phyloP scores from a whole-genome alignment of 2,888 invertebrate genomes.

The Caenorhabditis afra region DNA sequence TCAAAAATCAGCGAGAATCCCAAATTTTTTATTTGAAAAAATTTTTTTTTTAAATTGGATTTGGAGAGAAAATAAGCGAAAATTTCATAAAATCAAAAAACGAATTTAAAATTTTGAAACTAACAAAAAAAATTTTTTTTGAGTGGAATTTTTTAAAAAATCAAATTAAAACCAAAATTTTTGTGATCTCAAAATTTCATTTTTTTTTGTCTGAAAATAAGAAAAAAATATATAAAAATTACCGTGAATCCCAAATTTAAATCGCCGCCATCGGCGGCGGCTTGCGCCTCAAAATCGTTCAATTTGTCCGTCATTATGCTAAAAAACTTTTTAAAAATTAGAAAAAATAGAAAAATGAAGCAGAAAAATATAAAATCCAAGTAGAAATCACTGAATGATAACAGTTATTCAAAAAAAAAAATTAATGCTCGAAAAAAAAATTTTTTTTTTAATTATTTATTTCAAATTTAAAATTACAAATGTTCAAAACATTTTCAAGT shows the following conservation, averaged over 20 bases:
- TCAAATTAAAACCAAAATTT: no score
- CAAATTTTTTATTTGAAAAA: no score
- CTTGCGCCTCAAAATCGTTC: constrained; percentile 47
- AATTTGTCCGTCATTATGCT: constrained; percentile 21
- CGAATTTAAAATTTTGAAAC: not conserved
- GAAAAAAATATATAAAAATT: not conserved
- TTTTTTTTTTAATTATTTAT: not conserved
- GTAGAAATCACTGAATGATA: not conserved
- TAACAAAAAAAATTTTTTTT: no score
- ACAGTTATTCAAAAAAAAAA: constrained; percentile 3
- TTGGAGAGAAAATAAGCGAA: no score
- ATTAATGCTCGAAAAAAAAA: not conserved
- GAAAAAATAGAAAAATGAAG: not conserved
- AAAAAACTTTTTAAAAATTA: constrained; percentile 1
- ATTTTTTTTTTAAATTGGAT: no score
- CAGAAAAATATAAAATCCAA: not conserved
- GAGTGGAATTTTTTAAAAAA: no score
- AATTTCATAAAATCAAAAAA: no score
- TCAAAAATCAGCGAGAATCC: no score
- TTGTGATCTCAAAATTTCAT: no score
- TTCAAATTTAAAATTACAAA: not conserved
- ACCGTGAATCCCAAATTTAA: constrained; percentile 52
- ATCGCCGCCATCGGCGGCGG: constrained; percentile 29
- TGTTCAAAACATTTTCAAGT: constrained; percentile 1
- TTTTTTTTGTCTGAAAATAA: no score